Evolutionary conservation across 1,140 invertebrate species (phyloP).

Genomic region (Drosophila gunungcola): DNA sequence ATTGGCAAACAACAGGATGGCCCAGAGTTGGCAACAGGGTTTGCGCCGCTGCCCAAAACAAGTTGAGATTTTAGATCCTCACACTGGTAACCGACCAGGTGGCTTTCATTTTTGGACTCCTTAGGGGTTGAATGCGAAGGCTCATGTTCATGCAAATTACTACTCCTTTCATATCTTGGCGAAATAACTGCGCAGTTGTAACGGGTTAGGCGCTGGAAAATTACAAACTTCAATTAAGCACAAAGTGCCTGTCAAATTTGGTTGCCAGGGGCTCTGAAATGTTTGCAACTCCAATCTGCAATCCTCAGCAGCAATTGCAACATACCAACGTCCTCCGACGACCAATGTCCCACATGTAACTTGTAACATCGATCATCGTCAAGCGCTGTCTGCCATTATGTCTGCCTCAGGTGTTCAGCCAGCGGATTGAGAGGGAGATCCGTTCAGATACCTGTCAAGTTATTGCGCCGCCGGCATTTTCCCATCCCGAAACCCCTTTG

Average conservation of each 20-base stretch:
- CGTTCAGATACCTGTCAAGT: slow-evolving; percentile 53
- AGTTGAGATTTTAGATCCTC: slow-evolving; percentile 54
- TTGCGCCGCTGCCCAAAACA: slow-evolving; percentile 42
- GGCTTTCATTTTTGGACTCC: slow-evolving; percentile 14
- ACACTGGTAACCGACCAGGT: slow-evolving; percentile 50
- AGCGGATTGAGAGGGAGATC: slow-evolving; percentile 11
- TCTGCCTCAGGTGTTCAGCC: slow-evolving; percentile 58
- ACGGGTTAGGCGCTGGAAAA: slow-evolving; percentile 46
- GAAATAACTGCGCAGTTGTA: slow-evolving; percentile 65
- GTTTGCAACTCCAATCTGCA: neutral
- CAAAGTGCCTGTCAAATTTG: slow-evolving; percentile 36
- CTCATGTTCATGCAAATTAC: slow-evolving; percentile 28
- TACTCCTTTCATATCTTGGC: neutral
- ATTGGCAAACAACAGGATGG: slow-evolving; percentile 67
- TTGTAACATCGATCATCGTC: slow-evolving; percentile 71
- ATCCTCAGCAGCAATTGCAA: slow-evolving; percentile 31
- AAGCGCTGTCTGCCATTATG: slow-evolving; percentile 36
- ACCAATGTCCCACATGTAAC: slow-evolving; percentile 31
- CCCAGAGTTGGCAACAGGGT: slow-evolving; percentile 49
- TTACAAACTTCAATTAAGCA: slow-evolving; percentile 46
- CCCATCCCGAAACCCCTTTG: slow-evolving; percentile 7
- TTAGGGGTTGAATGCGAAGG: slow-evolving; percentile 46
- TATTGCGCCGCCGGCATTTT: slow-evolving; percentile 45
- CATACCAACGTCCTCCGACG: slow-evolving; percentile 3
- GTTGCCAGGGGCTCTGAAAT: neutral